A percentile compares a stretch with the other conserved stretches of the same genome.
Evolutionary conservation across 2,113 vertebrate species (phyloP).

Genomic region (Neofelis nebulosa): DNA sequence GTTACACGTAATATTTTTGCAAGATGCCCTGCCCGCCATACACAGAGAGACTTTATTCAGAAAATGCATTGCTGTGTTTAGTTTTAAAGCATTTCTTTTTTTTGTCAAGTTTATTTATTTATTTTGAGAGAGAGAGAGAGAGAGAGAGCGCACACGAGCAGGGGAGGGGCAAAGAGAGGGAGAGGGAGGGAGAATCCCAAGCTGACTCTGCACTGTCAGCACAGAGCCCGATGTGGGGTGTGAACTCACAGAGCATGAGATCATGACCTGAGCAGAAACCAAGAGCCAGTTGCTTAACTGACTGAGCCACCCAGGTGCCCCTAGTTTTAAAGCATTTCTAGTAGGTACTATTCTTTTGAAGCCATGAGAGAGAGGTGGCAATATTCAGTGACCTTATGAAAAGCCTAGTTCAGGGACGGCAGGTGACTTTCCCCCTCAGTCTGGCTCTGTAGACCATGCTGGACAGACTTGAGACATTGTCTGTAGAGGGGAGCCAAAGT

Average conservation of each 20-base stretch:
- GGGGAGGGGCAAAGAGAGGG: no score
- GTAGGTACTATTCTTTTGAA: not conserved
- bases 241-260: no score
- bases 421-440: not conserved
- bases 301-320: no score
- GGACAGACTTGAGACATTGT: not conserved
- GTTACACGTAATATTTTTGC: not conserved
- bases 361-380: not conserved
- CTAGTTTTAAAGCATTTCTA: not conserved
- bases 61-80: not conserved
- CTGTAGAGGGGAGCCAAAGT: not conserved
- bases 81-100: not conserved
- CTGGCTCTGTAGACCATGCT: not conserved
- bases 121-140: no score
- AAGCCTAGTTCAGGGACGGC: not conserved
- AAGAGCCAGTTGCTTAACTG: no score
- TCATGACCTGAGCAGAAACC: no score
- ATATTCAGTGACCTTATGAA: no score
- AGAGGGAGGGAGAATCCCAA: no score
- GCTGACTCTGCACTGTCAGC: no score
- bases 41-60: not conserved
- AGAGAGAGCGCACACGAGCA: fast-evolving
- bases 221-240: no score
- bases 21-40: no score
- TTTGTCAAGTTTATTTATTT: no score